Evolutionary conservation across 1,140 invertebrate species (phyloP), one percentile per base, ranked within the genome.

Genomic region (Nasonia longicornis): DNA sequence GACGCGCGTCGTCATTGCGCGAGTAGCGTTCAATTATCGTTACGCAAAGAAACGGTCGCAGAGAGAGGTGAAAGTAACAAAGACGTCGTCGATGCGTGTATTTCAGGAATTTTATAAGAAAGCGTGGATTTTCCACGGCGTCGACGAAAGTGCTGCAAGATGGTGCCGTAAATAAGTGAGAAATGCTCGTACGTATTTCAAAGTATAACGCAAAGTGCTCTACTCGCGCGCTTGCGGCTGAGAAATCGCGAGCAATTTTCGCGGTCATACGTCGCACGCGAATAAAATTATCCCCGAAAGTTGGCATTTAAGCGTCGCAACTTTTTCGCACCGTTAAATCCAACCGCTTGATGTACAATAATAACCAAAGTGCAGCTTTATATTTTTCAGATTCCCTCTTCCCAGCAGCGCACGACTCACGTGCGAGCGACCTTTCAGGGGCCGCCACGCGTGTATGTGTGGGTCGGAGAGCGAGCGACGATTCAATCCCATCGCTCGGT

Each of bases 401-500:
- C 14, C 12, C 11, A 12, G 11, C 38, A 7, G 6, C 7, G 38
- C 38, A 42, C 38, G 10, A 35, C 31, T 35, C 38, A 42, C 38
- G 10, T 42, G 38, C 52, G 20, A 58, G 16, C 52, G 52, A 58
- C 52, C 52, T 58, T 58, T 58, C 20, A 58, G 52, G 52, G 52
- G 16, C 16, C 52, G 52, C 52, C 26, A 1, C 1, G 26, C 26
- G 26, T 26, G 26, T 26, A 6, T 20, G 16, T n/a, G 16, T 58
- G 52, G 52, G 52, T 58, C 52, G 52, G 12, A 29, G 26, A 42
- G 26, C 3, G 11, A 74, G 83, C 83, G 86, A 84, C 85, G 85
- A 85, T 86, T 86, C 86, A 85, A 86, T 87, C 83, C 81, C 84
- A 64, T 85, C 86, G 77, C 58, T 26, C 29, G 70, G 38, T 22